Conservation (phyloP, 2,888 invertebrate genomes). For the Phoronis australis region DNA sequence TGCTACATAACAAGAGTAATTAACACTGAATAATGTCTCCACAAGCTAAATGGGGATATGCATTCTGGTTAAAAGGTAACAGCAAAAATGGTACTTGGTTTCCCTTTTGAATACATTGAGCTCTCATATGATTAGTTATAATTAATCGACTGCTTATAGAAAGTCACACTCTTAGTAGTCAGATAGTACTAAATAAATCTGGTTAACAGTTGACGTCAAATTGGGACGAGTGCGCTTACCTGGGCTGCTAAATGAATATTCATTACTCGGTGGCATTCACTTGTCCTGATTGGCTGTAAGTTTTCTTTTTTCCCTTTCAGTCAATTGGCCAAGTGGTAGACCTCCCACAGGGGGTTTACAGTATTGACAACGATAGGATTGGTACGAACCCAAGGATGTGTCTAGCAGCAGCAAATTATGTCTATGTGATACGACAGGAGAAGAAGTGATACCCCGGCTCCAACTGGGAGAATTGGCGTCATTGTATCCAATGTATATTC, state of each 20-base stretch:
- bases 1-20: too few relatives aligned
- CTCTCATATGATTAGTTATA: too few relatives aligned
- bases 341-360: slow-evolving; percentile 47
- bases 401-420: slow-evolving; percentile 34
- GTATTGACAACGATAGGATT: slow-evolving; percentile 42
- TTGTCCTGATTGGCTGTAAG: not conserved
- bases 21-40: too few relatives aligned
- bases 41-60: too few relatives aligned
- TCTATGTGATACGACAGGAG: slow-evolving; percentile 33
- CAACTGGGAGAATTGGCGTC: too few relatives aligned
- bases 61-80: too few relatives aligned
- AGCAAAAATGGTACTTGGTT: too few relatives aligned
- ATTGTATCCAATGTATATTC: too few relatives aligned
- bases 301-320: slow-evolving; percentile 27
- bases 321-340: slow-evolving; percentile 48
- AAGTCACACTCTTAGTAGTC: too few relatives aligned
- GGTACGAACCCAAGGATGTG: slow-evolving; percentile 32
- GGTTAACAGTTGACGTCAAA: not conserved
- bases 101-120: too few relatives aligned
- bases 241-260: too few relatives aligned
- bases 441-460: slow-evolving; percentile 23
- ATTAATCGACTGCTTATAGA: too few relatives aligned
- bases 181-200: not conserved
- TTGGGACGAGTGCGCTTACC: slow-evolving; percentile 1
- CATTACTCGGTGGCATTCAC: not conserved